Evolutionary conservation across 2,888 invertebrate genomes (phyloP).

Genomic region (Graphium colonna): DNA sequence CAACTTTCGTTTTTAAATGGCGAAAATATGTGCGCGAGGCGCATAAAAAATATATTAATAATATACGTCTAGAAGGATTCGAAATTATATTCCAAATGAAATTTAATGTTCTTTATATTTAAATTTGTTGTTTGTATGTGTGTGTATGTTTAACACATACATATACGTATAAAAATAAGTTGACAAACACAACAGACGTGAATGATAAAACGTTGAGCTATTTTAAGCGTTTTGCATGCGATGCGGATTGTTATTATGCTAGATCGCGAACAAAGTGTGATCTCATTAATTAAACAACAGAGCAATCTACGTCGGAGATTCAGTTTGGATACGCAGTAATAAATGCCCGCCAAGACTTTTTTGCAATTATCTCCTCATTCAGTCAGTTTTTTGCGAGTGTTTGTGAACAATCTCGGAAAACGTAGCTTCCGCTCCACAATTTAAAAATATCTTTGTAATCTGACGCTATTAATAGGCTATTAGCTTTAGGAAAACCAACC

Average conservation of each 20-base stretch:
- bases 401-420: not conserved
- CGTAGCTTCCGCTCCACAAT: too few relatives aligned
- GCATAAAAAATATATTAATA: not conserved
- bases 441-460: too few relatives aligned
- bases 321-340: not conserved
- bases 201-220: not conserved
- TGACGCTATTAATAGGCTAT: too few relatives aligned
- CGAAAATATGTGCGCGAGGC: too few relatives aligned
- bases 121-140: not conserved
- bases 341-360: not conserved
- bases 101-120: not conserved
- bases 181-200: not conserved
- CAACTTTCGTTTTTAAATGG: too few relatives aligned
- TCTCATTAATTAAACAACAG: not conserved
- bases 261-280: not conserved
- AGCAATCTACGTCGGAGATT: not conserved
- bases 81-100: not conserved
- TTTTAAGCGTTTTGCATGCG: not conserved
- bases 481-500: too few relatives aligned
- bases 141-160: not conserved
- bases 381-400: not conserved
- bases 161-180: not conserved
- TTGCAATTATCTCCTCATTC: not conserved
- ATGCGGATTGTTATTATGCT: not conserved
- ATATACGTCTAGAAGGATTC: not conserved